These are phyloP conservation scores for Myathropa florea DNA, from an alignment of 2,888 invertebrate species.

Conservation along the genomic window DNA sequence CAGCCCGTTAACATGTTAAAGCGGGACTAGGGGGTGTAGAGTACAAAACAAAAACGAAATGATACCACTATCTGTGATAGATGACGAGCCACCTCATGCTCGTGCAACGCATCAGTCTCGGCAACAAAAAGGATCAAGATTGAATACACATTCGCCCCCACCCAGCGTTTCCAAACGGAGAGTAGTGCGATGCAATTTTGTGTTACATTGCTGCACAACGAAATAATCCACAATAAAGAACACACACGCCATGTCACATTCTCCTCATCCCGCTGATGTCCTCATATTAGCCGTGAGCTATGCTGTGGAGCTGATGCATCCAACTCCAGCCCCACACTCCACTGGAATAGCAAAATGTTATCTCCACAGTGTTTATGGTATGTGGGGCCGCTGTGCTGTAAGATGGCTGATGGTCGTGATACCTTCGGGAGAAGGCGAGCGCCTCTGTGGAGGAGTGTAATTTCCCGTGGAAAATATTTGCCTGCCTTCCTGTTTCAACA, in stretches of 20 bases:
- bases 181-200: constrained; percentile 53
- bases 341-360: constrained; percentile 55
- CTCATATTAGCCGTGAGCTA: constrained; percentile 34
- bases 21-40: constrained; percentile 7
- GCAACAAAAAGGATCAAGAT: background rate
- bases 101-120: constrained; percentile 57
- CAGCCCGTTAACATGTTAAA: constrained; percentile 27
- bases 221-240: constrained; percentile 66
- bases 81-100: constrained; percentile 49
- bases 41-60: background rate
- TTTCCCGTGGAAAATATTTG: constrained; percentile 44
- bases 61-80: constrained; percentile 50
- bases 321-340: background rate
- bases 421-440: background rate
- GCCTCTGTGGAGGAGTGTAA: constrained; percentile 29
- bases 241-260: constrained; percentile 45
- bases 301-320: constrained; percentile 21
- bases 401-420: constrained; percentile 1
- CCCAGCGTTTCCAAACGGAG: constrained; percentile 36
- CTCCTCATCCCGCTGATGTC: constrained; percentile 27
- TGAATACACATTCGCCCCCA: background rate
- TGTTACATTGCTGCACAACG: constrained; percentile 63
- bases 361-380: constrained; percentile 62
- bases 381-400: constrained; percentile 24
- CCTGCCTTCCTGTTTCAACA: constrained; percentile 12